phyloP scores from a whole-genome alignment of 2,113 vertebrate species.

The Corythaixoides concolor region DNA sequence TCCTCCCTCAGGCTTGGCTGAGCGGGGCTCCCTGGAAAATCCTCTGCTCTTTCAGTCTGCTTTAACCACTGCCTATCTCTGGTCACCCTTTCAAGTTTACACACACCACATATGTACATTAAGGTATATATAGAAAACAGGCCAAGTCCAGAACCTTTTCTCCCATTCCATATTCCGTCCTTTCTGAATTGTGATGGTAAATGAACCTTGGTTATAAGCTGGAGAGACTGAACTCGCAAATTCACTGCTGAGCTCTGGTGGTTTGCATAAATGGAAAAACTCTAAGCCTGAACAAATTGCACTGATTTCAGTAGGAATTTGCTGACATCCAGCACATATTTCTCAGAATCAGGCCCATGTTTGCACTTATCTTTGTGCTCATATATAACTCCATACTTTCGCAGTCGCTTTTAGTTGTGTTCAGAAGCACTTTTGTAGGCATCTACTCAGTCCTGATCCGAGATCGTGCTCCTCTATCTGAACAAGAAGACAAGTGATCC shows the following conservation, averaged over 20 bases:
- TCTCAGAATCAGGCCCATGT: neutral
- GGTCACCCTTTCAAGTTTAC: neutral
- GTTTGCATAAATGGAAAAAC: neutral
- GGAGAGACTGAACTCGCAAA: neutral
- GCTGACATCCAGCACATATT: neutral
- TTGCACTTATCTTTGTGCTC: neutral
- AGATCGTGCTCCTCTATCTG: neutral
- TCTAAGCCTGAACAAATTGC: neutral
- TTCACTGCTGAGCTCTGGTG: neutral
- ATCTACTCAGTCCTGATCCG: neutral
- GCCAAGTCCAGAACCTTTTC: neutral
- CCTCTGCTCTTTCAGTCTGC: too few relatives aligned
- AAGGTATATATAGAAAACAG: neutral
- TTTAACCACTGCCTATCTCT: neutral
- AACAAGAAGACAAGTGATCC: neutral
- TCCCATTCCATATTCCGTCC: neutral
- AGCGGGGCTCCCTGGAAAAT: neutral
- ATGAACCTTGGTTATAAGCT: neutral
- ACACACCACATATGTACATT: neutral
- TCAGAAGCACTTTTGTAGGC: neutral
- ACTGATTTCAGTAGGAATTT: neutral
- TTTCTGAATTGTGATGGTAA: neutral
- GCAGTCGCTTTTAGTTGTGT: neutral
- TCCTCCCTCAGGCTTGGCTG: neutral
- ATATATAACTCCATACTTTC: neutral